These are phyloP conservation scores for Strongylocentrotus purpuratus DNA, from an alignment of 35 echinoderm and acorn worm species.

Conservation along the genomic window DNA sequence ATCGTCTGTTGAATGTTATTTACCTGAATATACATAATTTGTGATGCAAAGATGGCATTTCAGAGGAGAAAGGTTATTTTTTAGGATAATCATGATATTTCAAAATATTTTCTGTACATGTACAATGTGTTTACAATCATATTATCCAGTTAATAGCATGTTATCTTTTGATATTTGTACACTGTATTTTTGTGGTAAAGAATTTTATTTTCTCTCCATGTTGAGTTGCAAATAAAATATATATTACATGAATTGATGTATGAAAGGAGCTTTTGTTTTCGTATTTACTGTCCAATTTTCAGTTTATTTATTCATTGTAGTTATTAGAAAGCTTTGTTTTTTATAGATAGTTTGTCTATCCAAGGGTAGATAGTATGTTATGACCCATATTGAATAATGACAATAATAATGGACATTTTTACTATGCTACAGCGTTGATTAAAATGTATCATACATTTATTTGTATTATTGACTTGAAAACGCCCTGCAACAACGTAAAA, in stretches of 20 bases:
- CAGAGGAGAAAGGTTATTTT: not conserved
- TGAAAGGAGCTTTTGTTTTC: not conserved
- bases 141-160: not conserved
- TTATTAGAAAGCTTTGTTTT: too few species aligned
- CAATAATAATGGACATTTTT: too few species aligned
- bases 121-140: not conserved
- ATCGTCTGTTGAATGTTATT: not conserved
- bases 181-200: not conserved
- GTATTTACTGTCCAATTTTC: not conserved
- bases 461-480: too few species aligned
- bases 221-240: not conserved
- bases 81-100: not conserved
- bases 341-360: too few species aligned
- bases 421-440: too few species aligned
- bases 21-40: not conserved
- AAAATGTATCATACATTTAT: too few species aligned
- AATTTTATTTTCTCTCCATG: not conserved
- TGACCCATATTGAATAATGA: too few species aligned
- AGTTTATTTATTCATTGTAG: not conserved
- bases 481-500: too few species aligned
- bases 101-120: not conserved
- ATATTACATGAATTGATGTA: not conserved
- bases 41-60: not conserved
- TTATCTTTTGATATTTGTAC: not conserved
- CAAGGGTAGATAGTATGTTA: too few species aligned